Base-by-base conservation (phyloP, 2,113 vertebrate genomes). In the Sarotherodon lohbergeri region DNA sequence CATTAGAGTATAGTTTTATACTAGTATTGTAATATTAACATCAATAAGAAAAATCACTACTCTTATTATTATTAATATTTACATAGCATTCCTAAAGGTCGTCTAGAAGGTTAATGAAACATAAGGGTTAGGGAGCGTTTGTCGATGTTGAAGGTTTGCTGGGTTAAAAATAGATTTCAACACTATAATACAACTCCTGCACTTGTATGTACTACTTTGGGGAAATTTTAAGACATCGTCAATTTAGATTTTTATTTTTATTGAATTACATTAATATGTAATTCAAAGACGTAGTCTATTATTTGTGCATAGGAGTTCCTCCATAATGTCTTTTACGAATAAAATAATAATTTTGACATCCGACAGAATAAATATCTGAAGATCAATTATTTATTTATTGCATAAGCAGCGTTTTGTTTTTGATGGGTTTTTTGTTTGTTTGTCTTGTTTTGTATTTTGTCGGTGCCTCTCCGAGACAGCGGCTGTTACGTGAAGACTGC, bases 401-500 rank as follows among this genome's bases (percentile, higher is more conserved):
- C 16, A 34, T n/a, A 34, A 52, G 46, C 12, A 32, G 27, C 6
- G 27, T 52, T 52, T 52, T 52, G 17, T 2, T 68, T 39, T 34
- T 34, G 14, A 10, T 39, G 36, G 59, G 29, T 34, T 34, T 34
- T 39, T 34, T 39, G 19, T 66, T 66, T 3, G 6, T 39, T 66
- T 3, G 6, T n/a, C 39, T 39, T 34, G 16, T 61, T 61, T 61
- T 36, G 61, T n/a, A 13, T 68, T 68, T 78, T 52, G 10, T 50
- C 9, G 3, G 71, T 4, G 10, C 27, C 43, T 50, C 43, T 17
- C 2, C 17, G 27, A 80, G 50, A 82, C 57, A 82, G 88, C 86
- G 88, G 89, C 86, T 93, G 91, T 24, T 59, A n/a, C 4, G 91
- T 80, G 89, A 91, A 82, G 91, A 83, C 91, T 93, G 94, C 83